These are phyloP conservation scores for Trichacis sp. DNA, from an alignment of 2,888 invertebrate genomes.

Conservation along the genomic window DNA sequence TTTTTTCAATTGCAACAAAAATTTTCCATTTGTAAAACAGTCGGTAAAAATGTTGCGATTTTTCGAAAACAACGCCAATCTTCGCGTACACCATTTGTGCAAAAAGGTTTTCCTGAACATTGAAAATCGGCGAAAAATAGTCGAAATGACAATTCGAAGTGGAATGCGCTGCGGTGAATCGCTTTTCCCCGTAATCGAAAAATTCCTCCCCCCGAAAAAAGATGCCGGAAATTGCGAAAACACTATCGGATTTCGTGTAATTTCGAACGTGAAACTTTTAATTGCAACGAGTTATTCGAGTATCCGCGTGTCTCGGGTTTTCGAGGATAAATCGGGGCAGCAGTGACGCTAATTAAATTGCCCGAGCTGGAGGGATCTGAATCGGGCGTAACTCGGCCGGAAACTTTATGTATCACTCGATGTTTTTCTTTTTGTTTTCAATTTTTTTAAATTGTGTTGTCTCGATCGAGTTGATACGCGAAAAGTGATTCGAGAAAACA, in stretches of 20 bases:
- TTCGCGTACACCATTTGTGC: too few relatives aligned
- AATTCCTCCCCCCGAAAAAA: background rate
- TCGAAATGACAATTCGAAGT: too few relatives aligned
- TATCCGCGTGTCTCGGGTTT: background rate
- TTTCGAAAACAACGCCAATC: too few relatives aligned
- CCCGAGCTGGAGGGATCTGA: background rate
- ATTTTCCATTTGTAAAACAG: too few relatives aligned
- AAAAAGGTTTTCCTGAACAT: too few relatives aligned
- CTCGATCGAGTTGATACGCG: background rate
- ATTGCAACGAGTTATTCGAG: background rate
- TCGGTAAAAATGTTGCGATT: too few relatives aligned
- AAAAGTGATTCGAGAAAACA: background rate
- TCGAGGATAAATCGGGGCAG: conserved; percentile 1
- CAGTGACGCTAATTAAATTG: background rate
- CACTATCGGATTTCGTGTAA: background rate
- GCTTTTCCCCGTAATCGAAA: too few relatives aligned
- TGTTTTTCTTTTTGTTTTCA: too few relatives aligned
- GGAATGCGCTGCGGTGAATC: too few relatives aligned
- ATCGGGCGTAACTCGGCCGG: conserved; percentile 3
- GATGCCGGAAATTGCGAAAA: background rate
- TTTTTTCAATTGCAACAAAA: too few relatives aligned
- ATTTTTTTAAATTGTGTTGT: background rate
- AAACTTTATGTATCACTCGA: conserved; percentile 1
- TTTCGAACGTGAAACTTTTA: background rate
- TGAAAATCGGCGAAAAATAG: too few relatives aligned